Evolutionary conservation across 23 tunicate species (phyloP), one percentile per base, ranked within the genome.

Genomic region (Trididemnum miniatum): DNA sequence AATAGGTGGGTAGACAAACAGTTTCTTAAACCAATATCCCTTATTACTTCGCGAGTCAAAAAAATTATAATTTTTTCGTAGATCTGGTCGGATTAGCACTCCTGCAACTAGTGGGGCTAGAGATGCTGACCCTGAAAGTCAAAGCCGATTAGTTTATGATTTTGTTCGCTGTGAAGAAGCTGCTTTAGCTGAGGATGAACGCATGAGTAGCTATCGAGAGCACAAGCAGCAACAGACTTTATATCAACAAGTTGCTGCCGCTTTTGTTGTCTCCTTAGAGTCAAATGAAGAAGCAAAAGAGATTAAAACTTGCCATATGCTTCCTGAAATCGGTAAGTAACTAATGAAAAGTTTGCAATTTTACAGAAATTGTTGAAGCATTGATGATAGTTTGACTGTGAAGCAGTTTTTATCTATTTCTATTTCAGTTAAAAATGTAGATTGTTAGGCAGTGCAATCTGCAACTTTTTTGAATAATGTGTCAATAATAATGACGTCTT

Each of bases 211-310:
- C 64, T 75, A 85, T 52, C 83, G 96, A 22, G 96, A 90, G 59
- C 77, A 84, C 31, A 78, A 82, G 44, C 89, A 90, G 36, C 96
- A 90, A 60, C 90, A 90, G 51, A 31, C 71, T 65, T 51, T 90
- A 33, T 90, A 90, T 65, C 89, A 90, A 65, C 89, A 88, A 63
- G 65, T 90, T 31, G 96, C 96, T n/a, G 89, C 89, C 34, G 89
- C 84, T 20, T 90, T 82, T 83, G 83, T 90, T 20, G 34, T 32
- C 26, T 40, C 86, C 0, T 36, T 90, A 1, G 96, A 90, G 50
- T 31, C 80, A 23, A 50, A 35, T 50, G 80, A 71, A 54, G 66
- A 80, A 34, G 29, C 76, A 34, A 52, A 85, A 24, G 25, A 20
- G 0, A 85, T 90, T 30, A 80, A 76, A 65, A 80, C 79, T 18